Evolutionary conservation across 1,140 invertebrate genomes (phyloP), one percentile per base, ranked within the genome.

Genomic region (Euura saliciscinereae): DNA sequence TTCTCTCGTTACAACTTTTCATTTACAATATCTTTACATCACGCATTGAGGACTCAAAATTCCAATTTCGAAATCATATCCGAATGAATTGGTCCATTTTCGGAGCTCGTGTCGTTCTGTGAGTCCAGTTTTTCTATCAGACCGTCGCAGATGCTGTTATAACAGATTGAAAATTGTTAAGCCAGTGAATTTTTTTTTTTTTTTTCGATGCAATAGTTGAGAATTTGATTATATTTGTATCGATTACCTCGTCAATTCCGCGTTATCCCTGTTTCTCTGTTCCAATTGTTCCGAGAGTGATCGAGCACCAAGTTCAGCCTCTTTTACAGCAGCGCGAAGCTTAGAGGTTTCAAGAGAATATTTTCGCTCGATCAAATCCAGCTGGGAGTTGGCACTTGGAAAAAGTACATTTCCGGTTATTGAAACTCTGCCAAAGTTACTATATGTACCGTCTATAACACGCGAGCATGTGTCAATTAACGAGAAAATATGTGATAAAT

Each of bases 361-460:
- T 44, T 68, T 75, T 45, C 73, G 46, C 46, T 77, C 69, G n/a
- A 77, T 74, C 43, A 69, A 71, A 68, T 73, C 66, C 44, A 78
- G 67, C 45, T 78, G 74, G 3, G 28, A 45, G 45, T 78, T 78
- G 0, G 76, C 76, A 43, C 73, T 76, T 11, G 43, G 74, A 74
- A 28, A 28, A 28, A 28, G 28, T 28, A 28, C 28, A 28, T 28
- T 28, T 28, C 28, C 28, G 28, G 28, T 28, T 28, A 28, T 28
- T 28, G 28, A 28, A 28, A 28, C 28, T 28, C 28, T 28, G 28
- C 28, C 28, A 28, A 59, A 59, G 51, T 59, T 59, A 5, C 51
- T 11, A 1, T 8, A 5, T 11, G 3, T 8, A 11, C 13, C 51
- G 51, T 59, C 8, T 59, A 59, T 3, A 59, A 59, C 51, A 51